phyloP scores from a whole-genome alignment of 2,113 vertebrate species.

The Solenodon paradoxus region DNA sequence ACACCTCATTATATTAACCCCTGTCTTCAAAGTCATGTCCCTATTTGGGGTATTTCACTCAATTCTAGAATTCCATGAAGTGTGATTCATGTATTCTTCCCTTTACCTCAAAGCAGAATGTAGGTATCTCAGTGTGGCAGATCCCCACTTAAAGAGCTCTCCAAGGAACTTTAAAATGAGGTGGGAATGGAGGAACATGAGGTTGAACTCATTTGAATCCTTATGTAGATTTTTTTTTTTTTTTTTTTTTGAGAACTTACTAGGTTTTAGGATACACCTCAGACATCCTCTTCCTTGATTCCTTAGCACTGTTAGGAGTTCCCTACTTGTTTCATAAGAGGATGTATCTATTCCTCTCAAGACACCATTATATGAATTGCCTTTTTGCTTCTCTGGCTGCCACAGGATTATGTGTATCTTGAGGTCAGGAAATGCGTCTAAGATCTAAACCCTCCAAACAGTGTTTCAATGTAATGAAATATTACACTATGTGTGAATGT shows the following conservation, averaged over 20 bases:
- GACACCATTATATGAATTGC: neutral
- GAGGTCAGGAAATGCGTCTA: neutral
- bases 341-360: neutral
- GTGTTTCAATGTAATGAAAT: neutral
- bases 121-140: neutral
- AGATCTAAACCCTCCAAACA: neutral
- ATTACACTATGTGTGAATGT: neutral
- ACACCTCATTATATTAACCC: neutral
- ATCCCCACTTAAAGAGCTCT: neutral
- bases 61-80: neutral
- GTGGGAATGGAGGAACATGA: neutral
- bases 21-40: neutral
- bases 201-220: neutral
- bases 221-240: no score
- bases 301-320: neutral
- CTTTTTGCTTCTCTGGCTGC: neutral
- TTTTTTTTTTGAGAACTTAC: neutral
- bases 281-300: neutral
- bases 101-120: neutral
- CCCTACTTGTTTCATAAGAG: neutral
- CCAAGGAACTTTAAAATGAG: neutral
- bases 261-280: neutral
- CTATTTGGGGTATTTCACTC: neutral
- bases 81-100: neutral
- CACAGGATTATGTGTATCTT: no score